A percentile compares a stretch with the other conserved stretches of the same genome.
Evolutionary conservation across 2,888 invertebrate species (phyloP).

Genomic region (Chymomyza caudatula): DNA sequence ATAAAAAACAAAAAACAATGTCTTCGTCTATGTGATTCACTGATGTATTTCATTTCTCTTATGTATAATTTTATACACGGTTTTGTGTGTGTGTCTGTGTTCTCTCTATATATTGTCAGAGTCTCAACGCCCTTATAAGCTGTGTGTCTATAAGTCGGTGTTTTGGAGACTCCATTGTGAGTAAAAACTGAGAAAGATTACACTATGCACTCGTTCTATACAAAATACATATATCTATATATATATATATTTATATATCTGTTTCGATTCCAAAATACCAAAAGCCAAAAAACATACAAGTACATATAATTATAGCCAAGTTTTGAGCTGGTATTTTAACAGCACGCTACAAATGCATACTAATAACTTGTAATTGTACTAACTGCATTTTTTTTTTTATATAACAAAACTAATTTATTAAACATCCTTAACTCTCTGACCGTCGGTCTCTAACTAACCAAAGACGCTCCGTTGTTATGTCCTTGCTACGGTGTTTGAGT

Average conservation of each 20-base stretch:
- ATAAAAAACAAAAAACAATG: constrained; percentile 12
- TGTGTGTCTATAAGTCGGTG: constrained; percentile 74
- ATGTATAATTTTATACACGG: constrained; percentile 65
- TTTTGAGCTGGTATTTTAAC: neutral
- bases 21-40: constrained; percentile 44
- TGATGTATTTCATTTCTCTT: constrained; percentile 53
- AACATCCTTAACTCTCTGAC: too few species aligned
- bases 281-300: constrained; percentile 16
- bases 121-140: constrained; percentile 71
- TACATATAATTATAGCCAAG: neutral
- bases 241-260: constrained; percentile 11
- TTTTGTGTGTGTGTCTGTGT: constrained; percentile 61
- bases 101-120: constrained; percentile 63
- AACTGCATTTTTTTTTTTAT: neutral
- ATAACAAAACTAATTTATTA: neutral
- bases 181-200: constrained; percentile 59
- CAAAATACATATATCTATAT: constrained; percentile 20
- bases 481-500: too few species aligned
- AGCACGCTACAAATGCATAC: neutral
- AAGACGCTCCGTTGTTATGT: too few species aligned
- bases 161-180: constrained; percentile 77
- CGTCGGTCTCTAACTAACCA: too few species aligned
- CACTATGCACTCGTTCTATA: neutral
- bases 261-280: constrained; percentile 16
- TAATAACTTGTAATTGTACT: neutral